phyloP scores from a whole-genome alignment of 1,140 invertebrate species.

The Bombyx mandarina region DNA sequence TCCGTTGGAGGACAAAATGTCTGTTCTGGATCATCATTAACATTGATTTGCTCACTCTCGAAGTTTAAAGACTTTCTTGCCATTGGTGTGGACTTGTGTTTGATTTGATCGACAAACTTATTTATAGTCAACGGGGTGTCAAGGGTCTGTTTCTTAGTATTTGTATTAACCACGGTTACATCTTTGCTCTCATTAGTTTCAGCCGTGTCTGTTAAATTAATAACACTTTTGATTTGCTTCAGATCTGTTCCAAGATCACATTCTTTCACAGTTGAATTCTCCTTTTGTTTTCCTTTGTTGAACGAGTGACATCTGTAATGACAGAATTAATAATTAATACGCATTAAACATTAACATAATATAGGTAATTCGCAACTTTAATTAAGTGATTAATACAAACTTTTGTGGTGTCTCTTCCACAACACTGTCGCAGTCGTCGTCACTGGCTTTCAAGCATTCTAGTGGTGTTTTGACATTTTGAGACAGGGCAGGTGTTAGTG shows the following conservation, averaged over 20 bases:
- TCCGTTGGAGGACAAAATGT: conserved; percentile 35
- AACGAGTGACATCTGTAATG: conserved; percentile 35
- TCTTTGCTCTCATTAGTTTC: conserved; percentile 31
- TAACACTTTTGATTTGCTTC: conserved; percentile 10
- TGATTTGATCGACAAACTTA: conserved; percentile 51
- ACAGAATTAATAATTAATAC: conserved; percentile 4
- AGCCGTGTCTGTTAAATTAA: conserved; percentile 10
- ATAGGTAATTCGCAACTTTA: neutral
- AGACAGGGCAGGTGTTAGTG: conserved; percentile 23
- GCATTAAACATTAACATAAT: neutral
- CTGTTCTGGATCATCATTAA: conserved; percentile 31
- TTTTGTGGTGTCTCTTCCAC: conserved; percentile 65
- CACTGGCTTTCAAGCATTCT: conserved; percentile 4
- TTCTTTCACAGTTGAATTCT: conserved; percentile 7
- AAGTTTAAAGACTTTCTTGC: conserved; percentile 56
- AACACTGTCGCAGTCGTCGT: conserved; percentile 29
- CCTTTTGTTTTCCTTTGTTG: conserved; percentile 28
- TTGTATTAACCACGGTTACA: conserved; percentile 20
- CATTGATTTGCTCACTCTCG: conserved; percentile 16
- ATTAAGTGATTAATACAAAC: conserved; percentile 24
- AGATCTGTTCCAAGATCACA: neutral
- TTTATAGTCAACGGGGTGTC: conserved; percentile 50
- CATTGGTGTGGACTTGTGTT: conserved; percentile 52
- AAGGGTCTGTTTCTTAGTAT: conserved; percentile 19
- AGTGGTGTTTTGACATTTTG: conserved; percentile 15